Conservation (phyloP, 37 sponge, comb jelly and placozoan species). For the Oscarella lobularis region DNA sequence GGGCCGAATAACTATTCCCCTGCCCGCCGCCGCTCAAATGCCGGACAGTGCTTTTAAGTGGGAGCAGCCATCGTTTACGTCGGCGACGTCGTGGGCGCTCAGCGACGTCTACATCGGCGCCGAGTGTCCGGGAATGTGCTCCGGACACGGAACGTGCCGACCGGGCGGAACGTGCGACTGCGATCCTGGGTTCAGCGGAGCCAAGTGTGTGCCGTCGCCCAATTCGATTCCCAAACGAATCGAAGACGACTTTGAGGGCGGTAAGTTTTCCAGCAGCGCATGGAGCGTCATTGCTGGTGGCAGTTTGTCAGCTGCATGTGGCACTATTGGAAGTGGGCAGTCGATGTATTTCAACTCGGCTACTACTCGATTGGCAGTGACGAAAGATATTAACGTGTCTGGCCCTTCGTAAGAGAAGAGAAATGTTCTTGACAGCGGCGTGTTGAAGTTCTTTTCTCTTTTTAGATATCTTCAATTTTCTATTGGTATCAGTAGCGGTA, state of each 20-base stretch:
- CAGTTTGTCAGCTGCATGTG: background rate
- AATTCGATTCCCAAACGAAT: background rate
- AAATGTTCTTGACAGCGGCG: too few species aligned
- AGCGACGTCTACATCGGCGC: background rate
- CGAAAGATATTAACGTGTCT: background rate
- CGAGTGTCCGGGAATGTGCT: constrained; percentile 4
- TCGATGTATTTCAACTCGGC: background rate
- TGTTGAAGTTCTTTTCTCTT: too few species aligned
- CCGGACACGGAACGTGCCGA: background rate
- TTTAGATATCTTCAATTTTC: background rate
- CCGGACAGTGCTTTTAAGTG: background rate
- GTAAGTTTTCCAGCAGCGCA: background rate
- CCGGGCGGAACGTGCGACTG: background rate
- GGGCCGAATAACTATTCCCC: background rate
- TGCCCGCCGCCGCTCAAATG: background rate
- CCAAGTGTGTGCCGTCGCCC: background rate
- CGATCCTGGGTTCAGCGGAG: background rate
- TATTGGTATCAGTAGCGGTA: background rate
- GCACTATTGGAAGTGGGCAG: background rate
- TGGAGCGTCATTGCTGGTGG: background rate
- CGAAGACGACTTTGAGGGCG: background rate
- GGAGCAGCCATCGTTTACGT: background rate
- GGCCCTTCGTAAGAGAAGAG: too few species aligned
- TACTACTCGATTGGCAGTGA: background rate
- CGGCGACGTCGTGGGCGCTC: background rate